Base-by-base conservation (phyloP, 2,888 invertebrate species). In the Papilio demoleus region DNA sequence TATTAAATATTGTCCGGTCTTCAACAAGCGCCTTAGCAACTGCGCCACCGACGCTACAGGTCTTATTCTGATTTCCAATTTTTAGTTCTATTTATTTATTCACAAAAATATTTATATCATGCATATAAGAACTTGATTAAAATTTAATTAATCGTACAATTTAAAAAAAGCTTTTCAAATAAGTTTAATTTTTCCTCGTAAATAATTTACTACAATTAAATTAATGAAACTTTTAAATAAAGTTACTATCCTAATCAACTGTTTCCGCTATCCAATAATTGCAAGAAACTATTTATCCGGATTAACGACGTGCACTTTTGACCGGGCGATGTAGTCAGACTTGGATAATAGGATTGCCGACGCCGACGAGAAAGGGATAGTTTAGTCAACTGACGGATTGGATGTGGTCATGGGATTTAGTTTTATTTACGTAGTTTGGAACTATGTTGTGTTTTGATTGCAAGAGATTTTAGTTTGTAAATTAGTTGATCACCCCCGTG, bases 231-330 rank as follows among this genome's bases (percentile, higher is more conserved):
- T n/a, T n/a, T n/a, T n/a, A n/a, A 27, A 42, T 17, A 65, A 17
- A 6, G 8, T 65, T 8, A 11, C 9, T 45, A 17, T 59, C 45
- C 45, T 22, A 24, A 36, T 59, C 11, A 22, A 22, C 47, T 56
- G 1, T 27, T 31, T 56, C 17, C 31, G 17, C 60, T 67, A 47
- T 47, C 22, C 47, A 11, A 11, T 67, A 67, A 67, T 67, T 67
- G 67, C 67, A 61, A 22, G 40, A 22, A 53, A 61, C 50, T 67
- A 67, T 67, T 67, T 67, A 53, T 61, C 61, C 56, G 61, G 56
- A 67, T 58, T 67, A 62, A 53, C 58, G 62, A 24, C 53, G 62
- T 67, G 62, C 67, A 67, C 61, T 53, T 53, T 67, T 67, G 67
- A 62, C 62, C 67, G 62, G 56, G 56, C 42, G 42, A 67, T 45